Conservation (phyloP, 2,888 invertebrate genomes). For the Tenodera sinensis region DNA sequence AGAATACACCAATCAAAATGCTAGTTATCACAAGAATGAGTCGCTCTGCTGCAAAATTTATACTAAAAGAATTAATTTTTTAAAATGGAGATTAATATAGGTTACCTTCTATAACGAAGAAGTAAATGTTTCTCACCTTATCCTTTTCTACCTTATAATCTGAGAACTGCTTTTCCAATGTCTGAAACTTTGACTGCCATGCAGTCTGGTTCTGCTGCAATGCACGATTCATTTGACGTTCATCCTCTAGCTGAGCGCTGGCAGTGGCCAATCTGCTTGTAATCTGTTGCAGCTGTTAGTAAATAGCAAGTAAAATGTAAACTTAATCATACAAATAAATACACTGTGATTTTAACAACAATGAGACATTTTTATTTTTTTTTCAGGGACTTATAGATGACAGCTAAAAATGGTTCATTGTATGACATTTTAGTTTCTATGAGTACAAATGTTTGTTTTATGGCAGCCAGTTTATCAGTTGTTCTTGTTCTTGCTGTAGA, state of each 20-base stretch:
- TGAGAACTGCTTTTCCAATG: conserved; percentile 51
- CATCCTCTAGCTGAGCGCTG: conserved; percentile 72
- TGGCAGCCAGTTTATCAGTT: too few species aligned
- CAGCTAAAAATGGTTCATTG: background rate
- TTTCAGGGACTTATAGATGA: background rate
- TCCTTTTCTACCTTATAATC: conserved; percentile 43
- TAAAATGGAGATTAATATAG: background rate
- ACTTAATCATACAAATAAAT: background rate
- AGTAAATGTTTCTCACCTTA: conserved; percentile 31
- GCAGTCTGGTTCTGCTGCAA: conserved; percentile 69
- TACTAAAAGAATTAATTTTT: background rate
- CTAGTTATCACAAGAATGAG: too few species aligned
- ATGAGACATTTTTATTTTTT: too few species aligned
- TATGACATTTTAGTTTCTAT: too few species aligned
- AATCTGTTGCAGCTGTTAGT: conserved; percentile 35
- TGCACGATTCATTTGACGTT: conserved; percentile 77
- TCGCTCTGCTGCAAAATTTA: too few species aligned
- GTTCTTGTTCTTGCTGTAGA: too few species aligned
- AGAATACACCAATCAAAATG: too few species aligned
- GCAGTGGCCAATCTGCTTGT: conserved; percentile 56
- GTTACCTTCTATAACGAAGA: background rate
- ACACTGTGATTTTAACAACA: background rate
- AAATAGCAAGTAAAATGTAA: background rate
- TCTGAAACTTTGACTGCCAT: conserved; percentile 63
- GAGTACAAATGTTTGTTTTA: too few species aligned